phyloP scores from a whole-genome alignment of 2,888 invertebrate genomes.

The Drosophila conformis region DNA sequence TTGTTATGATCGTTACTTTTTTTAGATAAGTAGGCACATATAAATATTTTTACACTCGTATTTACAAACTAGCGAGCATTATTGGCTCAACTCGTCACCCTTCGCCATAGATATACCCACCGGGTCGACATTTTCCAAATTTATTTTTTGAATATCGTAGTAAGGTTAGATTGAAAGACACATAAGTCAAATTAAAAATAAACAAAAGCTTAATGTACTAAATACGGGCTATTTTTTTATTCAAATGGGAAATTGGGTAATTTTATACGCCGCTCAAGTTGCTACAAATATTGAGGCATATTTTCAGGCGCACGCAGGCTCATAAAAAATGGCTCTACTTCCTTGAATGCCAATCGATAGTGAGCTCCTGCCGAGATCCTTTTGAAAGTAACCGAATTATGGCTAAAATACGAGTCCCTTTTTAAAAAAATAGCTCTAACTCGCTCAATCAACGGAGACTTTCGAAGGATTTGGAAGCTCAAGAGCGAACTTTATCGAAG shows the following conservation, averaged over 20 bases:
- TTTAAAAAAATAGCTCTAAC: too few species aligned
- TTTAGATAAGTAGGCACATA: slow-evolving; percentile 1
- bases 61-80: background rate
- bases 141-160: background rate
- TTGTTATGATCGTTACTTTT: slow-evolving; percentile 6
- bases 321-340: background rate
- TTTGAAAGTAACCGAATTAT: too few species aligned
- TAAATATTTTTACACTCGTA: slow-evolving; percentile 1
- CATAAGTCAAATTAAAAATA: background rate
- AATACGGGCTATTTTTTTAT: background rate
- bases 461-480: too few species aligned
- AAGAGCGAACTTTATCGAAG: too few species aligned
- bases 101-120: background rate
- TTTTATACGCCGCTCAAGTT: background rate
- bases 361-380: too few species aligned
- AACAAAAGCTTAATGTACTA: background rate
- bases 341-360: too few species aligned
- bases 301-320: background rate
- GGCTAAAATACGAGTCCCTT: too few species aligned
- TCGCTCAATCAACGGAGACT: too few species aligned
- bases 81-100: background rate
- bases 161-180: background rate
- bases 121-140: background rate
- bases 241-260: background rate
- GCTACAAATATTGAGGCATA: background rate